Base-by-base conservation (phyloP, 1,140 invertebrate genomes). In the Conus ventricosus region DNA sequence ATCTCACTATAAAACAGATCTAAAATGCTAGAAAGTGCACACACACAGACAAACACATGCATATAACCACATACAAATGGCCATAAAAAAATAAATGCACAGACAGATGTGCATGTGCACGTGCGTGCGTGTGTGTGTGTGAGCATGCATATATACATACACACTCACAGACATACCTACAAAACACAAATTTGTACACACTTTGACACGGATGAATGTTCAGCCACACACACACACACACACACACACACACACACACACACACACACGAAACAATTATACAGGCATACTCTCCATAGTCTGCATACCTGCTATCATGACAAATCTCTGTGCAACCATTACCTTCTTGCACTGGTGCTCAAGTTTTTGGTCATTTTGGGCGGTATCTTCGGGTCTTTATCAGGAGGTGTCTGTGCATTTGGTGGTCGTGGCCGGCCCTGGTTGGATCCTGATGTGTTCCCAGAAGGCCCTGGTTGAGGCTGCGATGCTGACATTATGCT, bases 341-440 rank as follows among this genome's bases (percentile, higher is more conserved):
- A 89, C 88, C 88, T 89, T 84, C 88, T 60, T 25, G 88, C 88
- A 84, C 85, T 87, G 51, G 88, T 89, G 81, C 88, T 89, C 13
- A 85, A 57, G n/a, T 86, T 78, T 76, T 89, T 89, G 13, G 85
- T 82, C 67, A 87, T 54, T 89, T 87, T 89, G 23, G 84, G 83
- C 75, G 88, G 84, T n/a, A 85, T 82, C 86, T 89, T 89, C 15
- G 51, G 60, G 15, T 87, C 81, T 87, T 95, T 92, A 95, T 94
- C 88, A 6, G 57, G 82, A 10, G 80, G 53, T 13, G 78, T 60
- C 55, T 57, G 87, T 88, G 82, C 23, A 51, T 76, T 60, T 11
- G 55, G 25, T 8, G 83, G 67, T 25, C 82, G 54, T 53, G 88
- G 53, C 39, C 82, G 63, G 27, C 53, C 27, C 25, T 88, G 83